These are phyloP conservation scores for Neopelma chrysocephalum DNA, from an alignment of 2,797 vertebrate genomes.

Conservation along the genomic window DNA sequence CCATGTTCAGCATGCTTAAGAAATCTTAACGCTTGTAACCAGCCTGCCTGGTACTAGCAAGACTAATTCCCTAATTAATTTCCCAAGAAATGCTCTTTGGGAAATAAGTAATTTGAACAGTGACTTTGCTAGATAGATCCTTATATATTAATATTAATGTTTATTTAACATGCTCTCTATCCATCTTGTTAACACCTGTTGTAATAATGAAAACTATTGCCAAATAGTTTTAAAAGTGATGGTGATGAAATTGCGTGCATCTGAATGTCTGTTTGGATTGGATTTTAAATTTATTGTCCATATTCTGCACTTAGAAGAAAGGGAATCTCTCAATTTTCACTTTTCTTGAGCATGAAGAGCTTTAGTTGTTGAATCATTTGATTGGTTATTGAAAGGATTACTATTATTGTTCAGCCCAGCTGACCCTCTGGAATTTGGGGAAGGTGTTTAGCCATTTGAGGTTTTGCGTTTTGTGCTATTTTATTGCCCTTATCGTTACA, in stretches of 20 bases:
- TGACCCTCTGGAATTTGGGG: slow-evolving; percentile 4
- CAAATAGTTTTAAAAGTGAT: slow-evolving; percentile 31
- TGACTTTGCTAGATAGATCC: background rate
- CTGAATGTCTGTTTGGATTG: background rate
- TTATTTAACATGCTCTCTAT: slow-evolving; percentile 15
- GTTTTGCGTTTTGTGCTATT: slow-evolving; percentile 46
- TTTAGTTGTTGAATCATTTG: slow-evolving; percentile 12
- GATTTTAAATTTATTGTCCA: slow-evolving; percentile 10
- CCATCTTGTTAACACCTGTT: slow-evolving; percentile 51
- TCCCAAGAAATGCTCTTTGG: background rate
- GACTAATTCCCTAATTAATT: background rate
- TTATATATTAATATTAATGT: slow-evolving; percentile 23
- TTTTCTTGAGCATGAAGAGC: background rate
- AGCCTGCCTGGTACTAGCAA: background rate
- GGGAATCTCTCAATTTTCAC: background rate
- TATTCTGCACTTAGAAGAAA: background rate
- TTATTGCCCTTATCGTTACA: slow-evolving; percentile 40
- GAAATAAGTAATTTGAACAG: slow-evolving; percentile 10
- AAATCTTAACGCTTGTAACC: background rate
- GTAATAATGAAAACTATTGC: slow-evolving; percentile 12
- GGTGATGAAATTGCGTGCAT: background rate
- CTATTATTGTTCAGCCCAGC: background rate
- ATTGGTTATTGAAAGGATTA: slow-evolving; percentile 32
- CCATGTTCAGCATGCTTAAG: background rate
- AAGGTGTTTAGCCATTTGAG: background rate